phyloP scores from a whole-genome alignment of 2,888 invertebrate genomes.

The Monopis laevigella region DNA sequence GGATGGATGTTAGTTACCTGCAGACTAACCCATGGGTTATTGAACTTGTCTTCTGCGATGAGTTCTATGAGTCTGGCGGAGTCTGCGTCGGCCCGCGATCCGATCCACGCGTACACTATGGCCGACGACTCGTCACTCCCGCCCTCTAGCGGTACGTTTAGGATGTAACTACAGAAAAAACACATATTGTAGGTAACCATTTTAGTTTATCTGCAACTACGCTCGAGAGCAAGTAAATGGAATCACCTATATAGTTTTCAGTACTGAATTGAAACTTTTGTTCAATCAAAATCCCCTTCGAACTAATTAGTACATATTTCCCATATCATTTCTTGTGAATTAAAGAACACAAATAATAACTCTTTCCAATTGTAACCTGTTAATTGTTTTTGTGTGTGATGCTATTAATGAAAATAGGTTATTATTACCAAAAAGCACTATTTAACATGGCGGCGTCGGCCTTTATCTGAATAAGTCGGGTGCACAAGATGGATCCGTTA shows the following conservation, averaged over 20 bases:
- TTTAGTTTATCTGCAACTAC: too few relatives aligned
- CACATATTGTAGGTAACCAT: too few relatives aligned
- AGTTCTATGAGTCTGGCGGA: slow-evolving; percentile 88
- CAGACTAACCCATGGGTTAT: slow-evolving; percentile 79
- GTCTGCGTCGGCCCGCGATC: slow-evolving; percentile 83
- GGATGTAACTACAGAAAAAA: slow-evolving; percentile 75
- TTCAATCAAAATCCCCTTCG: too few relatives aligned
- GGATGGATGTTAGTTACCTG: slow-evolving; percentile 64
- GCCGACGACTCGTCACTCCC: slow-evolving; percentile 80
- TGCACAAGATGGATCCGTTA: slow-evolving; percentile 94
- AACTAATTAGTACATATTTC: too few relatives aligned
- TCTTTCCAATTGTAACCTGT: too few relatives aligned
- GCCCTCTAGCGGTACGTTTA: slow-evolving; percentile 92
- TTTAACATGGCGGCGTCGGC: slow-evolving; percentile 87
- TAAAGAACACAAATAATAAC: too few relatives aligned
- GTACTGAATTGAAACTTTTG: too few relatives aligned
- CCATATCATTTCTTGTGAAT: too few relatives aligned
- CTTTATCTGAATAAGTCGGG: slow-evolving; percentile 89
- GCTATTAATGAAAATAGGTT: too few relatives aligned
- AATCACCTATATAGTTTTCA: too few relatives aligned
- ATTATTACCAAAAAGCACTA: slow-evolving; percentile 90
- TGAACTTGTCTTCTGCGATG: slow-evolving; percentile 93
- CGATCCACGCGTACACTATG: slow-evolving; percentile 97
- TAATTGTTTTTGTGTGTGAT: too few relatives aligned
- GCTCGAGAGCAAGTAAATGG: too few relatives aligned